Conservation (phyloP, 23 tunicate species). For the Ciona savignyi region DNA sequence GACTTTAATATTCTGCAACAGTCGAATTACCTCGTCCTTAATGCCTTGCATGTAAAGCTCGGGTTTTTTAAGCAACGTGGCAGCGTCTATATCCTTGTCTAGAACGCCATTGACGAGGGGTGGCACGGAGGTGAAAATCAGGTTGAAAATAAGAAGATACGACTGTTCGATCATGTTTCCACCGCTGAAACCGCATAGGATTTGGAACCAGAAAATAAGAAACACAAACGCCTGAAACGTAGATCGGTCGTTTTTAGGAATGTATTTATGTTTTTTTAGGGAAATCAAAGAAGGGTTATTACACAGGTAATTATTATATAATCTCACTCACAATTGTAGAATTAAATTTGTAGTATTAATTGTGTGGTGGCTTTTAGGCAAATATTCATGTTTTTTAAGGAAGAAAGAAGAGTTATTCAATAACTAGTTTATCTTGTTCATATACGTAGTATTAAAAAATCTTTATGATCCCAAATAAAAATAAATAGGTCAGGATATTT, state of each 20-base stretch:
- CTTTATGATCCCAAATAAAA: no score
- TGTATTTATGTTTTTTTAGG: neutral
- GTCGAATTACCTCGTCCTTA: slow-evolving; percentile 68
- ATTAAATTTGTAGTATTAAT: neutral
- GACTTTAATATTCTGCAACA: no score
- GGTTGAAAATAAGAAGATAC: slow-evolving; percentile 86
- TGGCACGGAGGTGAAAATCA: slow-evolving; percentile 85
- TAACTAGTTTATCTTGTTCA: no score
- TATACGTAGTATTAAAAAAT: no score
- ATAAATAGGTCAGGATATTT: no score
- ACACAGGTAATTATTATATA: neutral
- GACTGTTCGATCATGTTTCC: slow-evolving; percentile 89
- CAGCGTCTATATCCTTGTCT: slow-evolving; percentile 60
- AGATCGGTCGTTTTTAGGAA: no score
- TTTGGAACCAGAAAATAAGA: slow-evolving; percentile 94
- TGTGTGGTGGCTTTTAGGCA: no score
- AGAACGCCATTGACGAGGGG: slow-evolving; percentile 94
- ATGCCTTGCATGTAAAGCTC: slow-evolving; percentile 66
- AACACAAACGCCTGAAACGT: slow-evolving; percentile 79
- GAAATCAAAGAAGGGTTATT: no score
- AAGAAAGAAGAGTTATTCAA: no score
- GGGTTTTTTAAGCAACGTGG: slow-evolving; percentile 61
- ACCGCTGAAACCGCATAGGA: slow-evolving; percentile 89
- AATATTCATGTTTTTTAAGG: no score
- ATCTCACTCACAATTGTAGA: neutral